phyloP scores from a whole-genome alignment of 2,797 vertebrate genomes.

The Brachyrhaphis roseni region DNA sequence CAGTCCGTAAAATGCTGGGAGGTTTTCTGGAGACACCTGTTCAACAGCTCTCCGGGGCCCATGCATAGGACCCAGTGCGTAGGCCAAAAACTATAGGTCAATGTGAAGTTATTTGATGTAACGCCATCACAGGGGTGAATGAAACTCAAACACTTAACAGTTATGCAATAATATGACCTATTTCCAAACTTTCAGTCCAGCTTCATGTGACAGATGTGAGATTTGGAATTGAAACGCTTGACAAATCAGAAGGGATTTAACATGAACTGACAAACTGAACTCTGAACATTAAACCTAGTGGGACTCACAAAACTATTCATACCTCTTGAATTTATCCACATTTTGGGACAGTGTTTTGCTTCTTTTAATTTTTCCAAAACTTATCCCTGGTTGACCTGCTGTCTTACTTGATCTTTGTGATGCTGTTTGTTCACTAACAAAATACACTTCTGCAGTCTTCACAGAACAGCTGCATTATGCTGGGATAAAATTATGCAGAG shows the following conservation, averaged over 20 bases:
- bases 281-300: slow-evolving; percentile 17
- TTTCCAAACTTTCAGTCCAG: slow-evolving; percentile 36
- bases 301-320: neutral
- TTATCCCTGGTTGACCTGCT: neutral
- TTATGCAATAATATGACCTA: slow-evolving; percentile 55
- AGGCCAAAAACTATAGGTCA: slow-evolving; percentile 31
- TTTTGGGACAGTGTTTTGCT: neutral
- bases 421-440: no score
- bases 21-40: slow-evolving; percentile 64
- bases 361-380: neutral
- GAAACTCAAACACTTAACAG: slow-evolving; percentile 47
- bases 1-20: slow-evolving; percentile 50
- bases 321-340: neutral
- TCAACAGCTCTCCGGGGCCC: slow-evolving; percentile 33
- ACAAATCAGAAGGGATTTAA: slow-evolving; percentile 39
- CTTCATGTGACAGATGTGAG: slow-evolving; percentile 55
- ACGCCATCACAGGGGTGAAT: slow-evolving; percentile 52
- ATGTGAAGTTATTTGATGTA: slow-evolving; percentile 58
- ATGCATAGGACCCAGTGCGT: slow-evolving; percentile 27
- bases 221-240: slow-evolving; percentile 33
- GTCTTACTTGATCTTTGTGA: neutral
- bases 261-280: slow-evolving; percentile 30
- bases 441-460: no score
- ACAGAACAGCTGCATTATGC: neutral
- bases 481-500: neutral